Evolutionary conservation across 2,888 invertebrate genomes (phyloP).

Genomic region (Drosophila atripex): DNA sequence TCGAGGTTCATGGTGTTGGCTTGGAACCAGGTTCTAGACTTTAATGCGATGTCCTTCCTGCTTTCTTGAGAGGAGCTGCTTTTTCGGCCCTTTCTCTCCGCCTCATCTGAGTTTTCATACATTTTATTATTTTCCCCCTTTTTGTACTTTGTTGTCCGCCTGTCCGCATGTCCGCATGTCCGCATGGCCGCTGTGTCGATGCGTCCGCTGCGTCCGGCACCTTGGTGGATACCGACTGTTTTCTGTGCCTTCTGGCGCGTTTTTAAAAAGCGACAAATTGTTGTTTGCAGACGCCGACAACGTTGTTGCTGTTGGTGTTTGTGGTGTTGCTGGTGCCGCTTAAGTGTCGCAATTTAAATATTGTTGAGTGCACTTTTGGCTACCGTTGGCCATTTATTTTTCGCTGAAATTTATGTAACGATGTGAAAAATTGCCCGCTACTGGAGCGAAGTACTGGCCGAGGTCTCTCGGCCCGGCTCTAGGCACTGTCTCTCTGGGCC

Average conservation of each 20-base stretch:
- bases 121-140: background rate
- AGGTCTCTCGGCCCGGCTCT: background rate
- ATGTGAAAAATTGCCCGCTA: constrained; percentile 76
- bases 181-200: constrained; percentile 16
- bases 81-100: background rate
- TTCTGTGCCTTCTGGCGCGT: constrained; percentile 72
- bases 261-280: constrained; percentile 76
- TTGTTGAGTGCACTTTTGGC: constrained; percentile 78
- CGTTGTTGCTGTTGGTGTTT: constrained; percentile 27
- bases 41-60: no score
- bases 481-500: constrained; percentile 15
- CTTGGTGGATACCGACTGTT: constrained; percentile 48
- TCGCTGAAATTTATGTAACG: constrained; percentile 76
- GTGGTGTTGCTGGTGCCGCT: constrained; percentile 48
- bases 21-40: no score
- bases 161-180: constrained; percentile 5
- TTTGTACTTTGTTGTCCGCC: background rate
- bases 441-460: constrained; percentile 53
- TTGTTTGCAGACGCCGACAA: constrained; percentile 74
- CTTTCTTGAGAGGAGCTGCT: background rate
- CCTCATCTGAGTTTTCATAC: constrained; percentile 2
- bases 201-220: constrained; percentile 53
- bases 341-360: constrained; percentile 79
- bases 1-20: no score
- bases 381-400: constrained; percentile 78